These are phyloP conservation scores for Operophtera brumata DNA, from an alignment of 2,888 invertebrate species.

Conservation along the genomic window DNA sequence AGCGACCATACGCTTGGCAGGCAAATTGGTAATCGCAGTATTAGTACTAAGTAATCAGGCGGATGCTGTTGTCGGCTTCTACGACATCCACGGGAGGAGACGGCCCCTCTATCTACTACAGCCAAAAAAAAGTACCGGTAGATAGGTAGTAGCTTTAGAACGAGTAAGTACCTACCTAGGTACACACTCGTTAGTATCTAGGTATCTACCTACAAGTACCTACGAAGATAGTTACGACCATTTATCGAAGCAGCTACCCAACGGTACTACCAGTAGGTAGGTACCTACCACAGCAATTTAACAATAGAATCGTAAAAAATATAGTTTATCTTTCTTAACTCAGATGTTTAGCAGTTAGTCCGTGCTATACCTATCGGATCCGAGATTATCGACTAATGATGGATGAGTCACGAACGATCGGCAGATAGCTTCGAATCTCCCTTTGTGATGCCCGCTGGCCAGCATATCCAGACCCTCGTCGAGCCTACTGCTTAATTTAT, in stretches of 20 bases:
- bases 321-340: slow-evolving; percentile 14
- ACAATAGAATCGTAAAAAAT: slow-evolving; percentile 15
- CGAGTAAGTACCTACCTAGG: too few species aligned
- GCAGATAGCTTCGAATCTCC: slow-evolving; percentile 65
- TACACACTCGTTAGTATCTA: too few species aligned
- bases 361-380: slow-evolving; percentile 35
- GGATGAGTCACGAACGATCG: slow-evolving; percentile 72
- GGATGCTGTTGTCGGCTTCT: too few species aligned
- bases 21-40: too few species aligned
- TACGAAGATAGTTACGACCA: not conserved
- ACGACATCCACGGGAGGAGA: too few species aligned
- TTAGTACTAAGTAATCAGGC: too few species aligned
- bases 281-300: not conserved
- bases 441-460: slow-evolving; percentile 63
- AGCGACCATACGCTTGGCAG: too few species aligned
- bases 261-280: too few species aligned
- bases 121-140: too few species aligned
- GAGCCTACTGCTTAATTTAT: slow-evolving; percentile 15
- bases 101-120: too few species aligned
- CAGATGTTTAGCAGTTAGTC: slow-evolving; percentile 14
- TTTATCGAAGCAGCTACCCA: slow-evolving; percentile 1
- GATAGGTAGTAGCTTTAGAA: not conserved
- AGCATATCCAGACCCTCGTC: slow-evolving; percentile 21
- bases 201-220: too few species aligned
- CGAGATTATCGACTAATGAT: slow-evolving; percentile 61